Percentiles rank a stretch among this genome's conserved stretches.
These are phyloP conservation scores for Oryzias javanicus DNA, from an alignment of 2,113 vertebrate genomes.

Conservation along the genomic window DNA sequence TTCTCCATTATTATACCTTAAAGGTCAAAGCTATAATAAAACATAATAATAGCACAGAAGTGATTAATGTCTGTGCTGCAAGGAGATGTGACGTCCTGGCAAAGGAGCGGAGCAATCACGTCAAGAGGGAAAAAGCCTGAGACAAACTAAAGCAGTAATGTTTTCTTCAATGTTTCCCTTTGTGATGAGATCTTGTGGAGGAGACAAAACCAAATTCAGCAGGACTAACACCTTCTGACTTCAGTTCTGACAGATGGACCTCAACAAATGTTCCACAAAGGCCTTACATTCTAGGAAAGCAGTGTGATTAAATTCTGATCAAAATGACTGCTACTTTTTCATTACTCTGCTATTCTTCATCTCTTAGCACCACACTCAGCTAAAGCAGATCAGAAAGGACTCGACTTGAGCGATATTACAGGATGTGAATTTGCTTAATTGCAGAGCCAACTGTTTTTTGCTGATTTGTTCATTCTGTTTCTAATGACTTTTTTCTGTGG, in stretches of 20 bases:
- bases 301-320: conserved; percentile 58
- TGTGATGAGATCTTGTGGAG: not conserved
- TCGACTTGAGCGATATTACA: conserved; percentile 15
- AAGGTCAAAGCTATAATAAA: conserved; percentile 60
- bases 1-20: conserved; percentile 37
- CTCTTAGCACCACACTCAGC: conserved; percentile 33
- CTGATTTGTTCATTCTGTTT: not conserved
- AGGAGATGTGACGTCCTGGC: conserved; percentile 27
- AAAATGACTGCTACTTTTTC: conserved; percentile 29
- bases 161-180: conserved; percentile 47
- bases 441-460: conserved; percentile 23
- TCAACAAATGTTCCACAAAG: conserved; percentile 35
- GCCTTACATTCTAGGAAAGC: conserved; percentile 25
- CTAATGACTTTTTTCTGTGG: not conserved
- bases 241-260: conserved; percentile 35
- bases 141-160: conserved; percentile 36
- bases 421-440: conserved; percentile 40
- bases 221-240: conserved; percentile 53
- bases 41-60: conserved; percentile 25
- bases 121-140: conserved; percentile 28
- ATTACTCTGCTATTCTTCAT: conserved; percentile 24
- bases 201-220: conserved; percentile 45
- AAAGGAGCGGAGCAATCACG: conserved; percentile 34
- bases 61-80: conserved; percentile 37
- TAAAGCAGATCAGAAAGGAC: conserved; percentile 17